These are phyloP conservation scores for Eupsilia transversa DNA, from an alignment of 2,888 invertebrate species.

Conservation along the genomic window DNA sequence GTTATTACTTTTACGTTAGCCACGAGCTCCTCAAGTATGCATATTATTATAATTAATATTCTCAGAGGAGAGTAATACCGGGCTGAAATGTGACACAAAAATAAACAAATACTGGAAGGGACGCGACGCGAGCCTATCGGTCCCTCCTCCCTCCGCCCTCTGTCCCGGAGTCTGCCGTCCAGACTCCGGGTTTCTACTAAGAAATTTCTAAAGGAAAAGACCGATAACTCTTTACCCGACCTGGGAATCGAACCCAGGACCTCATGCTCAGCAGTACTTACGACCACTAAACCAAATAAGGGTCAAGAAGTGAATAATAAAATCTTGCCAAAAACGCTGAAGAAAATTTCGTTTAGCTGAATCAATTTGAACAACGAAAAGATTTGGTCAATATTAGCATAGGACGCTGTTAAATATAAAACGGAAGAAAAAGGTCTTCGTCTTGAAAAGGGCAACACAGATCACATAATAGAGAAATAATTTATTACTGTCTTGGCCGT, in stretches of 20 bases:
- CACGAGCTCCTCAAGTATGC: too few species aligned
- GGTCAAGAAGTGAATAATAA: background rate
- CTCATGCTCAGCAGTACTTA: background rate
- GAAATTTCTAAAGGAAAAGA: background rate
- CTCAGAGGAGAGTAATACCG: background rate
- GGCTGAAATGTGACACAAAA: background rate
- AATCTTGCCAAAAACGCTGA: background rate
- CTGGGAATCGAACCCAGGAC: background rate
- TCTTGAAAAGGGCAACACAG: constrained; percentile 3
- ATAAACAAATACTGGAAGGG: background rate
- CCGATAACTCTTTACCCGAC: background rate
- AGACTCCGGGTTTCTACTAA: too few species aligned
- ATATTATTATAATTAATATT: too few species aligned
- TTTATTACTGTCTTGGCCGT: background rate
- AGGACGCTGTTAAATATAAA: constrained; percentile 31
- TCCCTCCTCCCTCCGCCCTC: too few species aligned
- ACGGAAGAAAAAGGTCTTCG: constrained; percentile 8
- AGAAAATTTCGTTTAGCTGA: constrained; percentile 18
- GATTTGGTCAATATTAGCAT: constrained; percentile 39
- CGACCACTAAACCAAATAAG: background rate
- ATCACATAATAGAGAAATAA: background rate
- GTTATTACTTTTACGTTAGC: too few species aligned
- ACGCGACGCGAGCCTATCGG: background rate
- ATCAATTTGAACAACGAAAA: constrained; percentile 26
- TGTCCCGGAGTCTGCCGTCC: too few species aligned